Base-by-base conservation (phyloP, 53 echinoderm and acorn worm species). In the Hippasteria phrygiana region DNA sequence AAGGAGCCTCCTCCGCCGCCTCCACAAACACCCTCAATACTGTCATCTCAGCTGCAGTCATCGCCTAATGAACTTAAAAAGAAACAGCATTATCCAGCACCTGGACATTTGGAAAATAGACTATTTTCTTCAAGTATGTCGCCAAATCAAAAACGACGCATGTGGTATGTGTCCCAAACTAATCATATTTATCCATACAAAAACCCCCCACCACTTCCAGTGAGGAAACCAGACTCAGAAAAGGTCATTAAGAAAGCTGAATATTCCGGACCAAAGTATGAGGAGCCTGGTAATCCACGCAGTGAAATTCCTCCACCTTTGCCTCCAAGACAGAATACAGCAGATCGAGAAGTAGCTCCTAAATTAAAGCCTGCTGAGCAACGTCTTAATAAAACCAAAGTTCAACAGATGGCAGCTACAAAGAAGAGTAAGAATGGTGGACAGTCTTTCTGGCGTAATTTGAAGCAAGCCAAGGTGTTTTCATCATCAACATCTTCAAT, bases 1-100 rank as follows among this genome's bases (percentile, higher is more conserved):
- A 88, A 92, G 39, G 91, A 85, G 35, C 94, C 96, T 56, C 96
- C 96, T 59, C 94, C 94, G 74, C 94, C 91, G 35, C 94, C 91
- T 36, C 92, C 94, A 22, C 83, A 91, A 43, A 41, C 76, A 26
- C 79, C 92, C 9, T 31, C 42, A 55, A 85, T 53, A 42, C 53
- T n/a, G n/a, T n/a, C n/a, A n/a, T n/a, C 69, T 53, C 80, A 50
- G 47, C 33, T 43, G 43, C 77, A 62, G 73, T 87, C 62, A 37
- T 74, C 39, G n/a, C 37, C 64, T 17, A 74, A 78, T 36, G 39
- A 80, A 29, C 73, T 78, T 16, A 82, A 40, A 39, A 82, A 62
- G 13, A 42, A 63, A 35, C 73, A 84, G 4, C 31, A 55, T 17
- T 87, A 79, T 33, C 92, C 34, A 46, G 22, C 50, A 59, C 72